Evolutionary conservation across 2,888 invertebrate genomes (phyloP).

Genomic region (Amblyteles armatorius): DNA sequence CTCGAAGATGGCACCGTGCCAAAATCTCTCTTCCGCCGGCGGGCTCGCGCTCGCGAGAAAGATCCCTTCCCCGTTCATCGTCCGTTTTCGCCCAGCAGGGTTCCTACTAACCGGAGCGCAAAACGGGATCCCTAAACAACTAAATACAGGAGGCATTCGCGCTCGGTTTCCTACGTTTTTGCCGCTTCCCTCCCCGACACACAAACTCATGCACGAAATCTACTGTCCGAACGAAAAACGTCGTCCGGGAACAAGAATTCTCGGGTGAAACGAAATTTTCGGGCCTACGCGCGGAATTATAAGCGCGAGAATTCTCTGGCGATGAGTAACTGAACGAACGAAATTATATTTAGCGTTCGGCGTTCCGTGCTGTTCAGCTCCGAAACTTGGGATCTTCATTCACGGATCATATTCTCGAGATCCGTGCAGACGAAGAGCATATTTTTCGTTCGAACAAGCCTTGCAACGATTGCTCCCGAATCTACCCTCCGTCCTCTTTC

Average conservation of each 20-base stretch:
- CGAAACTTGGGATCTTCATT: constrained; percentile 27
- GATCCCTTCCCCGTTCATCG: constrained; percentile 65
- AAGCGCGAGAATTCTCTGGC: constrained; percentile 61
- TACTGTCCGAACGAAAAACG: constrained; percentile 73
- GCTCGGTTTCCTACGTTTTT: constrained; percentile 34
- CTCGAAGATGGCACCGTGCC: constrained; percentile 78
- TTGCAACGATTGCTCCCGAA: neutral
- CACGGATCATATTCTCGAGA: constrained; percentile 6
- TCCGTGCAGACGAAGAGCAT: neutral
- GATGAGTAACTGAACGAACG: constrained; percentile 64
- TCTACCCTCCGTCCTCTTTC: constrained; percentile 23
- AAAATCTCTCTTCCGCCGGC: constrained; percentile 77
- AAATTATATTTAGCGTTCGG: constrained; percentile 63
- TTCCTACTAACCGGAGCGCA: constrained; percentile 79
- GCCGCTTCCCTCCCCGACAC: neutral
- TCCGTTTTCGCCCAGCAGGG: constrained; percentile 66
- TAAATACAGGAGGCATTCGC: constrained; percentile 70
- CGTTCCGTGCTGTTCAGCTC: neutral
- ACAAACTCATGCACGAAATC: constrained; percentile 30
- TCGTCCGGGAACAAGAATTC: constrained; percentile 25
- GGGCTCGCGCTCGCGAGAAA: constrained; percentile 31
- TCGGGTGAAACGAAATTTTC: constrained; percentile 49
- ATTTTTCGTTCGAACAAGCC: neutral
- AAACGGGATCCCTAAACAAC: constrained; percentile 77
- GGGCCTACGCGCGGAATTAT: constrained; percentile 39